These are phyloP conservation scores for Bucco capensis DNA, from an alignment of 2,113 vertebrate species.

Conservation along the genomic window DNA sequence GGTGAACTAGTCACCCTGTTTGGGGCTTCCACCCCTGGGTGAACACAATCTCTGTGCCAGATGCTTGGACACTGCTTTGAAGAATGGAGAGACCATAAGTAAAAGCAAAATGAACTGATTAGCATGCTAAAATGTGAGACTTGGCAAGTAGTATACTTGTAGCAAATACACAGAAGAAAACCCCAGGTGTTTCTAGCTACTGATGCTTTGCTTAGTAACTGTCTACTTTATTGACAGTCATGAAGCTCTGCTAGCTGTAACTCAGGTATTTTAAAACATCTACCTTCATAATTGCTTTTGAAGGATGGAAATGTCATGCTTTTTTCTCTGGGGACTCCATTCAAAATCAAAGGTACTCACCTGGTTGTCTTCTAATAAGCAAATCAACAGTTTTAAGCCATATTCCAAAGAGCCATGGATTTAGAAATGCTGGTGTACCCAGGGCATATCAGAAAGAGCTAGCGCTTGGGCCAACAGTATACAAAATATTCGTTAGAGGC, in stretches of 20 bases:
- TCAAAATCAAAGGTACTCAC: neutral
- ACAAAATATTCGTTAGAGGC: neutral
- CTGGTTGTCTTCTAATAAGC: neutral
- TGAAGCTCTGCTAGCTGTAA: neutral
- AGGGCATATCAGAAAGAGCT: neutral
- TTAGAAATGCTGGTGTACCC: neutral
- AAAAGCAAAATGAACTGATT: neutral
- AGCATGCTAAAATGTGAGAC: neutral
- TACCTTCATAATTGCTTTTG: neutral
- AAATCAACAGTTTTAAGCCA: neutral
- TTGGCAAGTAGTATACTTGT: neutral
- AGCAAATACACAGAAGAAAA: neutral
- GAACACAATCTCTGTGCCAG: neutral
- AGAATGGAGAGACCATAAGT: neutral
- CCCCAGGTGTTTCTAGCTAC: neutral
- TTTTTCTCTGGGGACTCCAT: neutral
- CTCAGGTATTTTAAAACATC: neutral
- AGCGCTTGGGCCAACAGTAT: neutral
- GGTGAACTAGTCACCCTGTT: neutral
- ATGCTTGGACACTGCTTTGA: neutral
- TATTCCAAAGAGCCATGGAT: neutral
- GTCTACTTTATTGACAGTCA: fast-evolving
- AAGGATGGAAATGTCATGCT: neutral
- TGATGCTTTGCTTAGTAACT: neutral
- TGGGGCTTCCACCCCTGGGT: neutral